Evolutionary conservation across 2,888 invertebrate genomes (phyloP).

Genomic region (Drosophila ochracea): DNA sequence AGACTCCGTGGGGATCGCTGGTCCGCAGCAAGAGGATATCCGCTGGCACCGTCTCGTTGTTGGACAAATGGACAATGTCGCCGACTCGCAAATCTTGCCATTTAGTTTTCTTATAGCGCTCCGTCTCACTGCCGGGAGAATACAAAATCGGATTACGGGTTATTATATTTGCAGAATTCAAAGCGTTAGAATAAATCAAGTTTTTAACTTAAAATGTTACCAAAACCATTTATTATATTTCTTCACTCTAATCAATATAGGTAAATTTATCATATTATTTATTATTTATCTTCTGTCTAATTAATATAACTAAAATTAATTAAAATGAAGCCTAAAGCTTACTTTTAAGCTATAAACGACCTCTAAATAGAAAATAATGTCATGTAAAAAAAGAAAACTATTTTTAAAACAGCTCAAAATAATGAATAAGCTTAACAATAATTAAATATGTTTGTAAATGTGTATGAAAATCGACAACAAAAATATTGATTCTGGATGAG

Average conservation of each 20-base stretch:
- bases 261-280: background rate
- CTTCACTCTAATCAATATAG: background rate
- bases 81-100: constrained; percentile 97
- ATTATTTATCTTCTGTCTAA: background rate
- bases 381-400: background rate
- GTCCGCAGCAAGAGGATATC: constrained; percentile 96
- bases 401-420: background rate
- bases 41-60: constrained; percentile 98
- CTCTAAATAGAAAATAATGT: background rate
- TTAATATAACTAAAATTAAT: background rate
- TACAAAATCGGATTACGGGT: background rate
- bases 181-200: no score
- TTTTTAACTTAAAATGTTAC: background rate
- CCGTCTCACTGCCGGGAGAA: constrained; percentile 88
- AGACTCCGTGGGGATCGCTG: constrained; percentile 94
- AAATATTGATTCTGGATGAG: background rate
- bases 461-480: background rate
- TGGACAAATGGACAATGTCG: constrained; percentile 97
- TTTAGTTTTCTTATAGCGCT: constrained; percentile 92
- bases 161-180: background rate
- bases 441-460: background rate
- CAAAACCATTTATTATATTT: background rate
- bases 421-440: background rate
- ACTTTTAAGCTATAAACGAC: background rate
- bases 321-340: background rate